Evolutionary conservation across 2,113 vertebrate genomes (phyloP), one percentile per base, ranked within the genome.

Genomic region (Anoplopoma fimbria): DNA sequence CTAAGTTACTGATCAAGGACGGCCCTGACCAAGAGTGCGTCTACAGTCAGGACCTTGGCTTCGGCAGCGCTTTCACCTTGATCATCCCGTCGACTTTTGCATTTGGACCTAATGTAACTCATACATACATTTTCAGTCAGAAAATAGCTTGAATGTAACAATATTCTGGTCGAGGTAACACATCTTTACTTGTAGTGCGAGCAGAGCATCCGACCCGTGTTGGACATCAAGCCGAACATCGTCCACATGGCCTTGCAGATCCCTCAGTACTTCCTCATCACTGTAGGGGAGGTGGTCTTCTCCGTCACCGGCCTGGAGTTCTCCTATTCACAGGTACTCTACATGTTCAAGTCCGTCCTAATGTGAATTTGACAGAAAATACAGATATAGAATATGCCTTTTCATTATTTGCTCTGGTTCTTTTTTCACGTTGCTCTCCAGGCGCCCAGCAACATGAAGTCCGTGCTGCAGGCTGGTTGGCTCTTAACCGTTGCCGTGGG

Each of bases 401-500:
- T 57, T 57, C 53, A 13, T 57, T 27, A 57, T 57, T n/a, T 7
- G 51, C 53, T 57, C n/a, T 27, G 53, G 53, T 9, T 58, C 1
- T 19, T 3, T 51, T 60, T 62, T 38, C 2, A 49, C 31, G 19
- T 40, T 89, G 1, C 25, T 85, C 63, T 81, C 0, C 83, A 99
- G 98, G 98, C 98, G 0, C 98, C 98, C 0, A 96, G 96, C 88
- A 99, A 97, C 79, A 99, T 99, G 98, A 99, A 99, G 93, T 91
- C 98, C 0, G 98, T 99, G 81, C 96, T 99, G 15, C 98, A 99
- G 81, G 98, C 98, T 1, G 97, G 97, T 3, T 99, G 98, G 98
- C 95, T 98, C 65, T 40, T 99, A 21, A 97, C 97, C 0, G 97
- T 98, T 45, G 97, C 97, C 0, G 61, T 99, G 0, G 98, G 98